Conservation (phyloP, 2,888 invertebrate species). For the Julus scandinavius region DNA sequence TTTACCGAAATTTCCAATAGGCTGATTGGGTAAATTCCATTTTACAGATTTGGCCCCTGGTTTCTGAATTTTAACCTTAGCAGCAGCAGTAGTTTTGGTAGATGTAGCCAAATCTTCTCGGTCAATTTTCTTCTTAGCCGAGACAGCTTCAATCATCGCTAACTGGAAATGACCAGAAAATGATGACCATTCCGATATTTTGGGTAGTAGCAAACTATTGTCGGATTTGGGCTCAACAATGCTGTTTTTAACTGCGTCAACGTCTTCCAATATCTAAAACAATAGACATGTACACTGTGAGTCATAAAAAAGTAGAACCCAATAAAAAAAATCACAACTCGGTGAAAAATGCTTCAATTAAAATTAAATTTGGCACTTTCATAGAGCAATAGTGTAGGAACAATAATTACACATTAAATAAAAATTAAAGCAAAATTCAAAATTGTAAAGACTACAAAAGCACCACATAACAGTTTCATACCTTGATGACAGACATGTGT, state of each 20-base stretch:
- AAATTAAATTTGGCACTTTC: too few species aligned
- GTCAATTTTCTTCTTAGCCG: neutral
- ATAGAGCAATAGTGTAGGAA: too few species aligned
- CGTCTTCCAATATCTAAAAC: too few species aligned
- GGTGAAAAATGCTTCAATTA: too few species aligned
- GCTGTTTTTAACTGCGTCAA: neutral
- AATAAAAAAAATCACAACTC: too few species aligned
- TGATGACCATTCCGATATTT: conserved; percentile 14
- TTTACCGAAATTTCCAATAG: neutral
- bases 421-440: too few species aligned
- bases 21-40: conserved; percentile 1
- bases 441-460: too few species aligned
- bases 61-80: neutral
- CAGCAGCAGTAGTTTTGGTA: neutral
- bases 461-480: too few species aligned
- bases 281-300: too few species aligned
- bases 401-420: too few species aligned
- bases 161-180: neutral
- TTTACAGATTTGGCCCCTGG: neutral
- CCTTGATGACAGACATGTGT: too few species aligned
- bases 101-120: neutral
- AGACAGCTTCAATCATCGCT: neutral
- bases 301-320: too few species aligned
- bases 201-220: neutral
- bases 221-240: neutral